These are phyloP conservation scores for Amia ocellicauda DNA, from an alignment of 2,113 vertebrate species.

Conservation along the genomic window DNA sequence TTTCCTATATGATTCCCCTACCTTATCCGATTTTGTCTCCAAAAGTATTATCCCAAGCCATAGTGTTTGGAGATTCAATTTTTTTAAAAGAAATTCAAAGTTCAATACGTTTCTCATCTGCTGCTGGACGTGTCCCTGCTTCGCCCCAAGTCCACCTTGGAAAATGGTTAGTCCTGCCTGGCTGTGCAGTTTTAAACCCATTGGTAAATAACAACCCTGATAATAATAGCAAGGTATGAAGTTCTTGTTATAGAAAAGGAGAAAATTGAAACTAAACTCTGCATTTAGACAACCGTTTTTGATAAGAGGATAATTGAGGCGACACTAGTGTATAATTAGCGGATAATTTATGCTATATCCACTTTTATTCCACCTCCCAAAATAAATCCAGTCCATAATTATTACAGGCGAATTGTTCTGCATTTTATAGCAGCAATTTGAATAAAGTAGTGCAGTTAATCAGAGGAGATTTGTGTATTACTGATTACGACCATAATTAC, in stretches of 20 bases:
- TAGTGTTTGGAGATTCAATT: background rate
- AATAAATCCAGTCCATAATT: slow-evolving; percentile 99
- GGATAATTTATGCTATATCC: slow-evolving; percentile 99
- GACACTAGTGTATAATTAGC: slow-evolving; percentile 99
- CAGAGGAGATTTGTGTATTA: slow-evolving; percentile 92
- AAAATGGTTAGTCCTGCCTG: slow-evolving; percentile 90
- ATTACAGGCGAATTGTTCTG: slow-evolving; percentile 99
- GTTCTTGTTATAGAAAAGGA: slow-evolving; percentile 97
- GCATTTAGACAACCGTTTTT: slow-evolving; percentile 99
- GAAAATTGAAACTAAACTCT: slow-evolving; percentile 99
- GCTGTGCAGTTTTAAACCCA: slow-evolving; percentile 95
- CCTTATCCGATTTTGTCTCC: slow-evolving; percentile 19
- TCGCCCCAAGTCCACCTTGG: slow-evolving; percentile 77
- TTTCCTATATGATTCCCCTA: slow-evolving; percentile 13
- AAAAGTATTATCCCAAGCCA: background rate
- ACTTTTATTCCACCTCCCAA: slow-evolving; percentile 99
- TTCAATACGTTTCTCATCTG: slow-evolving; percentile 5
- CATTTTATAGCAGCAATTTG: slow-evolving; percentile 98
- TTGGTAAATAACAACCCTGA: slow-evolving; percentile 99
- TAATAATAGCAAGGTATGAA: slow-evolving; percentile 99
- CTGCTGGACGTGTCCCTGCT: slow-evolving; percentile 36
- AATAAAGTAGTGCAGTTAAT: slow-evolving; percentile 98
- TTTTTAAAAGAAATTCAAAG: slow-evolving; percentile 7
- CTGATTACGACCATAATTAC: slow-evolving; percentile 97
- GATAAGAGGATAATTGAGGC: slow-evolving; percentile 99